phyloP scores from a whole-genome alignment of 2,888 invertebrate species.

The Resseliella maxima region DNA sequence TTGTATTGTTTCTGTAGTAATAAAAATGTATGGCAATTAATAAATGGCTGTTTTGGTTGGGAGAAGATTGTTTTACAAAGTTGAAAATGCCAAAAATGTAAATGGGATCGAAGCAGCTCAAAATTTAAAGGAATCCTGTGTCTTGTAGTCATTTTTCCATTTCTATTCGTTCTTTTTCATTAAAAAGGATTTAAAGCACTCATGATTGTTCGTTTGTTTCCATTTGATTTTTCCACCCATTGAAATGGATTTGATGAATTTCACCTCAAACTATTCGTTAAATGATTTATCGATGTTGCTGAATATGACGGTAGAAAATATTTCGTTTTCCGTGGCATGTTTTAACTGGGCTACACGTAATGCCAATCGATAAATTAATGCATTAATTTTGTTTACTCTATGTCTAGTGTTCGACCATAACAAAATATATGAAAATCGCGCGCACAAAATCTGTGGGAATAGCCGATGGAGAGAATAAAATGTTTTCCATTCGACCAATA shows the following conservation, averaged over 20 bases:
- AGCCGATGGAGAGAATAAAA: neutral
- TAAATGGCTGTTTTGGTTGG: neutral
- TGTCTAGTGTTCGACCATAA: slow-evolving; percentile 15
- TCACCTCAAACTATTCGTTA: neutral
- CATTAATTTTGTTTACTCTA: slow-evolving; percentile 11
- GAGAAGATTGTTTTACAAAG: neutral
- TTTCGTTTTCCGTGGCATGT: neutral
- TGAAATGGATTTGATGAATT: slow-evolving; percentile 39
- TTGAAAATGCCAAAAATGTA: slow-evolving; percentile 23
- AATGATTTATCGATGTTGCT: slow-evolving; percentile 46
- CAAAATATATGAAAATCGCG: neutral
- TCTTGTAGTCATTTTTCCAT: neutral
- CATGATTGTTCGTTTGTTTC: neutral
- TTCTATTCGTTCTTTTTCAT: neutral
- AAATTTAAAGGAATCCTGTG: neutral
- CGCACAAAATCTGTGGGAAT: neutral
- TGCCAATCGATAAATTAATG: slow-evolving; percentile 22
- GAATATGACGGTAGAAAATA: slow-evolving; percentile 37
- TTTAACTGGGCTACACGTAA: slow-evolving; percentile 27
- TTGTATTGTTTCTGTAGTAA: neutral
- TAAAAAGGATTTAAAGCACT: neutral
- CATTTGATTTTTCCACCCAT: slow-evolving; percentile 13
- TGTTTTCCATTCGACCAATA: neutral
- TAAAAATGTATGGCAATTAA: slow-evolving; percentile 54
- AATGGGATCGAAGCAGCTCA: neutral